Conservation (phyloP, 2,797 vertebrate genomes). For the Alca torda region DNA sequence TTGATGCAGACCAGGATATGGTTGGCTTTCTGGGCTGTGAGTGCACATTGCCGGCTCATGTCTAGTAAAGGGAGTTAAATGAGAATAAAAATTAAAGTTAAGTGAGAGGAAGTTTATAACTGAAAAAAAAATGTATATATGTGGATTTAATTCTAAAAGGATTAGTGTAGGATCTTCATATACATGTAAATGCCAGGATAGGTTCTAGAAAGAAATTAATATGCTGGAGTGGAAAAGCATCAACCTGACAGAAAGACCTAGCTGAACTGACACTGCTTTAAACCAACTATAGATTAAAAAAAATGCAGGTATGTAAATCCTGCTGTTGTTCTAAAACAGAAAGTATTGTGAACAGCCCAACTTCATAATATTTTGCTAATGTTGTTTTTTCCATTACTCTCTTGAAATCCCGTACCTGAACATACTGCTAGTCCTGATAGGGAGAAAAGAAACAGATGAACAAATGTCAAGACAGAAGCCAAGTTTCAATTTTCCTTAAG, state of each 20-base stretch:
- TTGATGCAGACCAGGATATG: accelerated
- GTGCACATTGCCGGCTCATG: accelerated
- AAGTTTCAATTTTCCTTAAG: background rate
- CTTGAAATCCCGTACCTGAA: background rate
- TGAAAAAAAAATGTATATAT: background rate
- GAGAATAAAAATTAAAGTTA: background rate
- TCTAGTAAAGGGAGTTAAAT: background rate
- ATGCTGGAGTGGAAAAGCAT: background rate
- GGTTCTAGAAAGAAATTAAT: background rate
- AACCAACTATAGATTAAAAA: background rate
- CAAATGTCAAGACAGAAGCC: background rate
- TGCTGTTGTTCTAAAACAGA: background rate
- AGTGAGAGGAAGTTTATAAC: background rate
- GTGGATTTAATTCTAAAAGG: background rate
- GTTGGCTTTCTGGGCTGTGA: background rate
- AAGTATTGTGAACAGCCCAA: background rate
- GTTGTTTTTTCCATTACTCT: background rate
- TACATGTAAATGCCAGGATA: background rate
- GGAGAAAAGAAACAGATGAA: background rate
- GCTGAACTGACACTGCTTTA: background rate
- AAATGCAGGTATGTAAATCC: background rate
- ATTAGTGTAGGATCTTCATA: background rate
- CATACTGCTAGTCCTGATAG: background rate
- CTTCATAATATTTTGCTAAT: background rate
- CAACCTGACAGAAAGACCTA: background rate